Percentiles rank a stretch among this genome's conserved stretches.
phyloP scores from a whole-genome alignment of 2,888 invertebrate genomes.

The Monoplex corrugatus region DNA sequence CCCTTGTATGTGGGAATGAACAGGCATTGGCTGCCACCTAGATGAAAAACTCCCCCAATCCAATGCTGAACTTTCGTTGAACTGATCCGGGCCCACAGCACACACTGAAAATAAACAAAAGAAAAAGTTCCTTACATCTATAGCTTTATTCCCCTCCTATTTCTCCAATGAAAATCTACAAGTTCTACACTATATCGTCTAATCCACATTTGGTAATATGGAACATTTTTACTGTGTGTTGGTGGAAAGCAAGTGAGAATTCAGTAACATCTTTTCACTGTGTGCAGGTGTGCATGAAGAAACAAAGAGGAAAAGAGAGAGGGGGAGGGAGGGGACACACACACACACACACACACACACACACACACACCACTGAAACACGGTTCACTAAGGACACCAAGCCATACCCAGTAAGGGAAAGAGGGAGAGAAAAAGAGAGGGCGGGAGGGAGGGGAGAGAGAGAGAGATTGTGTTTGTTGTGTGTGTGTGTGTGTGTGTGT shows the following conservation, averaged over 20 bases:
- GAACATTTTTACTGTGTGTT: not conserved
- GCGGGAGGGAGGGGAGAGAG: too few species aligned
- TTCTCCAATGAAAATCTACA: not conserved
- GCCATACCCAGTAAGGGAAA: too few species aligned
- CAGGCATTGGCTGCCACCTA: not conserved
- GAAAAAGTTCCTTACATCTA: not conserved
- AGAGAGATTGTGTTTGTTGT: too few species aligned
- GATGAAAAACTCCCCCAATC: not conserved
- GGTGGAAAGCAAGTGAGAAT: not conserved
- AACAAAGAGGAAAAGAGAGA: too few species aligned
- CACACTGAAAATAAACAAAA: constrained; percentile 30
- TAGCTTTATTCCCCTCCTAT: not conserved
- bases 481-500: too few species aligned
- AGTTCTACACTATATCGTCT: not conserved
- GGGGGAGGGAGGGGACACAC: too few species aligned
- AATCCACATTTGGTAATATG: not conserved
- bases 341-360: too few species aligned
- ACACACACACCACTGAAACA: too few species aligned
- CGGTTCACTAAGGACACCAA: too few species aligned
- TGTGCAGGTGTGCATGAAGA: too few species aligned
- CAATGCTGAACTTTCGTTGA: constrained; percentile 36
- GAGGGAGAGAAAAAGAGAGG: too few species aligned
- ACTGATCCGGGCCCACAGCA: constrained; percentile 9
- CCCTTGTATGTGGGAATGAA: not conserved
- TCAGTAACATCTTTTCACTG: too few species aligned